phyloP scores from a whole-genome alignment of 2,113 vertebrate genomes.

The Syngnathus scovelli region DNA sequence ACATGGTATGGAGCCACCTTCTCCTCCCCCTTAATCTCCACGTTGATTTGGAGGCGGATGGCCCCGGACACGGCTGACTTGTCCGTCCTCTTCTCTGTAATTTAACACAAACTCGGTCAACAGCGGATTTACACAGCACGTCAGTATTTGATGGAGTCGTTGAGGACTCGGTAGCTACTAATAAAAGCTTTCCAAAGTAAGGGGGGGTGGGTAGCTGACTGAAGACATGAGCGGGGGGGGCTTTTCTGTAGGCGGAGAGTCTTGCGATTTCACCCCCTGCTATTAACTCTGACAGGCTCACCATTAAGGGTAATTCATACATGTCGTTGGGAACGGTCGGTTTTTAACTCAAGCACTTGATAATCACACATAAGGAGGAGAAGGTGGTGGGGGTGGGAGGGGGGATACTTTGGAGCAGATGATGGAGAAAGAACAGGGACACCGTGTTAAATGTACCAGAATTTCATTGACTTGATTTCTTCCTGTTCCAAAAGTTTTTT shows the following conservation, averaged over 20 bases:
- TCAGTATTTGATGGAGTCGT: constrained; percentile 18
- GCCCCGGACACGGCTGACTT: constrained; percentile 95
- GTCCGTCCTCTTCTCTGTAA: constrained; percentile 92
- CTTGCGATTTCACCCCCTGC: constrained; percentile 40
- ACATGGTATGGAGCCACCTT: constrained; percentile 93
- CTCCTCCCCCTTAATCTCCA: constrained; percentile 98
- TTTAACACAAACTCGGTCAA: constrained; percentile 40
- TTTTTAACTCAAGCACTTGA: constrained; percentile 61
- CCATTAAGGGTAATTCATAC: constrained; percentile 70
- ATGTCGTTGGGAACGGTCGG: constrained; percentile 43
- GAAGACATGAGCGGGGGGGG: constrained; percentile 28
- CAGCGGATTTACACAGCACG: constrained; percentile 38
- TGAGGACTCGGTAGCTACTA: constrained; percentile 14
- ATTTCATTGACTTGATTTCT: constrained; percentile 3
- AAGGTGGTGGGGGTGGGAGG: not conserved
- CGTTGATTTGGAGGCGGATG: constrained; percentile 91
- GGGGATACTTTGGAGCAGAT: not conserved
- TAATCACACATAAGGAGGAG: constrained; percentile 56
- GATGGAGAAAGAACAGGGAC: constrained; percentile 9
- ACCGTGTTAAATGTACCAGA: constrained; percentile 11
- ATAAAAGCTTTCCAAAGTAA: constrained; percentile 43
- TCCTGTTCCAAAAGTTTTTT: not conserved
- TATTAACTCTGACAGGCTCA: constrained; percentile 63
- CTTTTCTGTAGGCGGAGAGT: constrained; percentile 39
- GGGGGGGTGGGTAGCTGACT: constrained; percentile 27